These are phyloP conservation scores for Strigamia transsilvanica DNA, from an alignment of 2,888 invertebrate genomes.

Conservation along the genomic window DNA sequence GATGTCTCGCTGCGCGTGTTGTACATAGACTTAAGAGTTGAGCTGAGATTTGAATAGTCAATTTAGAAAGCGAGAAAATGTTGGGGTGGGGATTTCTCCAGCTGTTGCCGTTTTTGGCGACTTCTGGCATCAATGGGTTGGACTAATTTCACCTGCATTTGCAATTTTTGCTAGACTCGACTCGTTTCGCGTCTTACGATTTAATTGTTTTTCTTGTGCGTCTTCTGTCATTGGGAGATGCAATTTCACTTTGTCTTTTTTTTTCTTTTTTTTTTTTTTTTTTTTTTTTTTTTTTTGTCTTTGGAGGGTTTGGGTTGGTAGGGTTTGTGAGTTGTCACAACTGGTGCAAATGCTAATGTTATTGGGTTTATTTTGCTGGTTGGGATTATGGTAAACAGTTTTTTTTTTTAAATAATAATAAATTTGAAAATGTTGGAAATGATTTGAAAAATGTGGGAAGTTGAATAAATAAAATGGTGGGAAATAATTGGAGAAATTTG, in stretches of 20 bases:
- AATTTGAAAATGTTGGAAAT: too few species aligned
- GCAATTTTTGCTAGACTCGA: conserved; percentile 13
- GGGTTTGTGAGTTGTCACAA: background rate
- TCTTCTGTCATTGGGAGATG: background rate
- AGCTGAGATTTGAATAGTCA: conserved; percentile 40
- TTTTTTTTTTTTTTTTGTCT: background rate
- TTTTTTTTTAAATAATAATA: too few species aligned
- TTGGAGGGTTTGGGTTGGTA: background rate
- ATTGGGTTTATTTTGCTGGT: background rate
- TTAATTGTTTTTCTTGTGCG: conserved; percentile 7
- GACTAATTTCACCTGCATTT: conserved; percentile 33
- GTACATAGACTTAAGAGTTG: conserved; percentile 9
- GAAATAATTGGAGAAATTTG: too few species aligned
- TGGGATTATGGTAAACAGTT: too few species aligned
- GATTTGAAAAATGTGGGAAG: too few species aligned
- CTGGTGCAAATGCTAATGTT: background rate
- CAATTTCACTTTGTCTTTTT: background rate
- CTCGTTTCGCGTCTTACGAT: background rate
- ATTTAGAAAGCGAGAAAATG: conserved; percentile 40
- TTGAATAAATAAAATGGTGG: too few species aligned
- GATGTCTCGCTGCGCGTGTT: conserved; percentile 21
- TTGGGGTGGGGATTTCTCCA: conserved; percentile 28
- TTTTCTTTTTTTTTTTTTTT: background rate
- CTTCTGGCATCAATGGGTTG: conserved; percentile 42
- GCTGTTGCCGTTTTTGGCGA: conserved; percentile 21